phyloP scores from a whole-genome alignment of 2,888 invertebrate species.

The Lacanobia wlatinum region DNA sequence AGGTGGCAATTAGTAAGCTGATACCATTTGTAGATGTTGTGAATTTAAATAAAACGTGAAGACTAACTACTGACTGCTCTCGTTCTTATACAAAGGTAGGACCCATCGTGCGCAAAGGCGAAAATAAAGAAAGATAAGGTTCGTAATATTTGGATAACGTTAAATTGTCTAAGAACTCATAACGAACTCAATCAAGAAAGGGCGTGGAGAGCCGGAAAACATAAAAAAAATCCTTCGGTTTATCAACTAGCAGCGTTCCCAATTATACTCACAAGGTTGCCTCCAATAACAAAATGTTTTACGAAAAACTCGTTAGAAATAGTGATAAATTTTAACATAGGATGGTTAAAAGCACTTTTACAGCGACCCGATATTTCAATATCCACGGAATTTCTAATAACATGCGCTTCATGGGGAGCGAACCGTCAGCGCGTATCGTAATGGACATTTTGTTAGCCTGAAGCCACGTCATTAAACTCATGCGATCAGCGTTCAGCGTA shows the following conservation, averaged over 20 bases:
- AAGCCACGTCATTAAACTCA: constrained; percentile 79
- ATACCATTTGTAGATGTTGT: constrained; percentile 27
- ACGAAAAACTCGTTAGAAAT: constrained; percentile 48
- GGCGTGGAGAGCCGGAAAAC: constrained; percentile 16
- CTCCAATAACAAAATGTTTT: constrained; percentile 45
- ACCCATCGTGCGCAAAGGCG: background rate
- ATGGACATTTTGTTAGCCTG: constrained; percentile 61
- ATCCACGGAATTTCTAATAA: constrained; percentile 63
- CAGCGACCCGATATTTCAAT: constrained; percentile 59
- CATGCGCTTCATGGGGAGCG: constrained; percentile 44
- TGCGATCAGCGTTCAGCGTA: constrained; percentile 76
- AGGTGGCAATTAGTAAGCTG: constrained; percentile 56
- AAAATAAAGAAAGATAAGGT: constrained; percentile 5
- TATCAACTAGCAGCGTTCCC: constrained; percentile 32
- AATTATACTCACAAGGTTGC: constrained; percentile 38
- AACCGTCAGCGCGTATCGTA: constrained; percentile 51
- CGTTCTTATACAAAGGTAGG: background rate
- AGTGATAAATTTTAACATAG: constrained; percentile 56
- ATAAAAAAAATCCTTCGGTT: constrained; percentile 21
- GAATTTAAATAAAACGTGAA: background rate
- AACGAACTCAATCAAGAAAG: constrained; percentile 35
- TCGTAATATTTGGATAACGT: constrained; percentile 32
- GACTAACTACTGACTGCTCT: background rate
- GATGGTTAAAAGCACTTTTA: constrained; percentile 56
- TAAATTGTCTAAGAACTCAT: constrained; percentile 25